These are phyloP conservation scores for Drosophila mimica DNA, from an alignment of 2,888 invertebrate genomes.

Conservation along the genomic window DNA sequence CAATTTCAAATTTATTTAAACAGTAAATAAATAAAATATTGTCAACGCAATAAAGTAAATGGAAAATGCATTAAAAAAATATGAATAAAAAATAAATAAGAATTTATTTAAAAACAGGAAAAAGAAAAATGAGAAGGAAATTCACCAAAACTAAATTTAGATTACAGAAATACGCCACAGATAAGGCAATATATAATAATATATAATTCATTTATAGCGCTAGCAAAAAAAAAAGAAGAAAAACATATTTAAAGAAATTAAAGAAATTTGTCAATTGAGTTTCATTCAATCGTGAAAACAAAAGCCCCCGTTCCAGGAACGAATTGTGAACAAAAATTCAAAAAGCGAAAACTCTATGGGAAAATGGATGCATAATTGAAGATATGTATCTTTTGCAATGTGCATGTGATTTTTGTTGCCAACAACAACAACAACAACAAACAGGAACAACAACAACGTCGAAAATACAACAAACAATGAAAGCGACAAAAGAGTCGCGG, in stretches of 20 bases:
- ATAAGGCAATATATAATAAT: neutral
- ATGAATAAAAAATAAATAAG: no score
- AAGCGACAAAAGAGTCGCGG: slow-evolving; percentile 32
- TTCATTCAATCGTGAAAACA: neutral
- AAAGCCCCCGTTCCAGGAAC: neutral
- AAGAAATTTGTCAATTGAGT: neutral
- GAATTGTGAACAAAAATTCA: neutral
- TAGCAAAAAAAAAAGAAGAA: neutral
- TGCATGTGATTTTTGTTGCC: slow-evolving; percentile 16
- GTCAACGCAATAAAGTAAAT: slow-evolving; percentile 63
- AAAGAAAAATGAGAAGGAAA: neutral
- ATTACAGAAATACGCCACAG: neutral
- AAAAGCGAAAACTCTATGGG: slow-evolving; percentile 1
- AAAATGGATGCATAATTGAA: slow-evolving; percentile 45
- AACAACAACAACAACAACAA: slow-evolving; percentile 10
- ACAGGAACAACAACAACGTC: neutral
- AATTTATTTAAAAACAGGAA: neutral
- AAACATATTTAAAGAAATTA: neutral
- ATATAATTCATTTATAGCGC: neutral
- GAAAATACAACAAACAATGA: slow-evolving; percentile 2
- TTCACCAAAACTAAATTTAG: neutral
- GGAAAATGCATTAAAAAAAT: slow-evolving; percentile 18
- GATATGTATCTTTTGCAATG: slow-evolving; percentile 35
- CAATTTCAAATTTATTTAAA: slow-evolving; percentile 52
- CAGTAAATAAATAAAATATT: slow-evolving; percentile 65